Evolutionary conservation across 2,113 vertebrate genomes (phyloP), one percentile per base, ranked within the genome.

Genomic region (Plectropomus leopardus): DNA sequence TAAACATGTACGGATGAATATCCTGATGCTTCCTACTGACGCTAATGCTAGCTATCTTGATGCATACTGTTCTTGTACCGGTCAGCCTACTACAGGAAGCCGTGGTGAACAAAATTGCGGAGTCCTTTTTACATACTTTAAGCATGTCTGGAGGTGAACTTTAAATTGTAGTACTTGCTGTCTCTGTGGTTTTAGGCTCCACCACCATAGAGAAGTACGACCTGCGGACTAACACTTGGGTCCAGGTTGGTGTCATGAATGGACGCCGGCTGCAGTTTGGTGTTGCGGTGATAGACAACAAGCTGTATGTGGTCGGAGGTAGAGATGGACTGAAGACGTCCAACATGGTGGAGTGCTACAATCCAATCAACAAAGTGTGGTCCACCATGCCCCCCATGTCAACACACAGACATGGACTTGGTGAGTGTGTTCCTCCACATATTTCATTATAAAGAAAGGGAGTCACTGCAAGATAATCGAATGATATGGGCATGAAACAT

Each of bases 361-460:
- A 98, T 80, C 97, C 98, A 0, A 1, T 95, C 76, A 95, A 81
- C 76, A 98, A 98, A 93, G 93, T 95, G 1, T 99, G 98, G 98
- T 96, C 96, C 13, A 92, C 97, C 58, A 98, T 99, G 98, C 97
- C 97, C 23, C 97, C 98, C 0, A 99, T 99, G 98, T 99, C 98
- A 61, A 99, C 97, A 0, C 98, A 99, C 89, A 96, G 98, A 70
- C 98, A 99, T 0, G 98, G 98, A 23, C 93, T 99, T 78, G 98
- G 98, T 99, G 93, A 84, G 93, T 86, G 64, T 48, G 24, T 72
- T 51, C 19, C 30, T 55, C 13, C 3, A 72, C 6, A 57, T 48
- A 55, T 34, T 80, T 28, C 0, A 45, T 21, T 14, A 21, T 23
- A 30, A 34, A 23, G 15, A 59, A 40, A 53, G 10, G 5, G 7